phyloP scores from a whole-genome alignment of 2,888 invertebrate genomes.

The Drosophila atroscutellata region DNA sequence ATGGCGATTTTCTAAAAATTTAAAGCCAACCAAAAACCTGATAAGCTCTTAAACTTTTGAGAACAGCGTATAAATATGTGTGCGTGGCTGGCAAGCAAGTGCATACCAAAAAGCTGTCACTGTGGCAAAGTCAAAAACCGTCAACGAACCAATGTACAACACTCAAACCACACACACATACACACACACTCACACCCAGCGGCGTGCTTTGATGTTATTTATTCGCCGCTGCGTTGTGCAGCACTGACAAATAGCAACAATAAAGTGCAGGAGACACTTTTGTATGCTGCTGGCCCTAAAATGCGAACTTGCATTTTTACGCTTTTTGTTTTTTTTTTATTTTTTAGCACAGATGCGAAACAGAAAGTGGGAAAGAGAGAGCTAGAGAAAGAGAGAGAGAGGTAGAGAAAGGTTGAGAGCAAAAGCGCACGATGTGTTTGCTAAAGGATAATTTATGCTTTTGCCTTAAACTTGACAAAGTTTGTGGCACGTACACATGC shows the following conservation, averaged over 20 bases:
- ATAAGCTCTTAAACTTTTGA: background rate
- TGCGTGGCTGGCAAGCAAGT: constrained; percentile 43
- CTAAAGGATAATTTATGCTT: constrained; percentile 64
- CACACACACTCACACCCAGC: background rate
- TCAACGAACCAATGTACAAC: constrained; percentile 14
- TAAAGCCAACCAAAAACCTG: background rate
- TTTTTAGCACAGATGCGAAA: background rate
- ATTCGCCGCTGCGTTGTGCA: constrained; percentile 12
- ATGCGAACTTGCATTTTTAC: background rate
- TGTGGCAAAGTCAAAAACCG: constrained; percentile 51
- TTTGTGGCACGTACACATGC: constrained; percentile 40
- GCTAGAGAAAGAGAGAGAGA: background rate
- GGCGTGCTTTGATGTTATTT: constrained; percentile 57
- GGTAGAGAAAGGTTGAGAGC: background rate
- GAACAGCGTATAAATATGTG: constrained; percentile 2
- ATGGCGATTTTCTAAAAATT: background rate
- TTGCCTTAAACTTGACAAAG: constrained; percentile 67
- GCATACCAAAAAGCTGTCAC: constrained; percentile 49
- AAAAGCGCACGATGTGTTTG: constrained; percentile 20
- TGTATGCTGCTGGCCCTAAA: background rate
- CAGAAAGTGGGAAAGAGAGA: background rate
- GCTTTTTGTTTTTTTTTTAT: background rate
- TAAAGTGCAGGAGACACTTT: background rate
- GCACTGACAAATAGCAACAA: background rate
- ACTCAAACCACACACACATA: background rate